Conservation (phyloP, 2,113 vertebrate genomes). For the Corythoichthys intestinalis region DNA sequence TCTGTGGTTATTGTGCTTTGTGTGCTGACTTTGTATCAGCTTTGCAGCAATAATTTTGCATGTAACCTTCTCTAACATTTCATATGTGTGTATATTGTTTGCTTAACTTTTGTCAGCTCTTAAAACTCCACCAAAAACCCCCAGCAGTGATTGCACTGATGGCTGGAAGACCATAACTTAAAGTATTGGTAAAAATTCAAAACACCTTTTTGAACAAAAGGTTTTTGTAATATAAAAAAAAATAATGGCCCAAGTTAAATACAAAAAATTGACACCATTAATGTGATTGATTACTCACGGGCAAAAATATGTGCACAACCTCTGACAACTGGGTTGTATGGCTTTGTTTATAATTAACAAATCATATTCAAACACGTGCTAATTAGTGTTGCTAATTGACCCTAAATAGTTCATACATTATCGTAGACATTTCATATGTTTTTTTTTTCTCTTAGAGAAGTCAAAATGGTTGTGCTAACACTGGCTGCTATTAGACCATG, state of each 20-base stretch:
- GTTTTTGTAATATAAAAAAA: no score
- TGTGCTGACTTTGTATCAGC: slow-evolving; percentile 30
- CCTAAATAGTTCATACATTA: neutral
- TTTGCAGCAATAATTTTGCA: no score
- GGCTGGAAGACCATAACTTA: slow-evolving; percentile 66
- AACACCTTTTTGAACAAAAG: neutral
- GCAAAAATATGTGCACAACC: no score
- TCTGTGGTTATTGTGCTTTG: neutral
- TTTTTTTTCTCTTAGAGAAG: neutral
- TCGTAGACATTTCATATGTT: neutral
- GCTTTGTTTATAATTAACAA: no score
- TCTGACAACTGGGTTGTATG: neutral
- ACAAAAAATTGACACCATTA: no score
- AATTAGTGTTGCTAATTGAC: neutral
- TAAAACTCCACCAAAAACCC: slow-evolving; percentile 65
- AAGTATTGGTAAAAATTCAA: slow-evolving; percentile 10
- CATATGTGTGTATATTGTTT: neutral
- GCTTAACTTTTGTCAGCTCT: slow-evolving; percentile 42
- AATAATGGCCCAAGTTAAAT: neutral
- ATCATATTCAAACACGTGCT: no score
- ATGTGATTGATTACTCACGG: no score
- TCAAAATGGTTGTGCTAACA: neutral
- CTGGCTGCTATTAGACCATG: neutral
- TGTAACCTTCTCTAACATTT: no score
- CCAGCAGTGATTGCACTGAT: slow-evolving; percentile 74